A percentile compares a stretch with the other conserved stretches of the same genome.
Conservation (phyloP, 2,888 invertebrate species). For the Acanthosepion pharaonis region DNA sequence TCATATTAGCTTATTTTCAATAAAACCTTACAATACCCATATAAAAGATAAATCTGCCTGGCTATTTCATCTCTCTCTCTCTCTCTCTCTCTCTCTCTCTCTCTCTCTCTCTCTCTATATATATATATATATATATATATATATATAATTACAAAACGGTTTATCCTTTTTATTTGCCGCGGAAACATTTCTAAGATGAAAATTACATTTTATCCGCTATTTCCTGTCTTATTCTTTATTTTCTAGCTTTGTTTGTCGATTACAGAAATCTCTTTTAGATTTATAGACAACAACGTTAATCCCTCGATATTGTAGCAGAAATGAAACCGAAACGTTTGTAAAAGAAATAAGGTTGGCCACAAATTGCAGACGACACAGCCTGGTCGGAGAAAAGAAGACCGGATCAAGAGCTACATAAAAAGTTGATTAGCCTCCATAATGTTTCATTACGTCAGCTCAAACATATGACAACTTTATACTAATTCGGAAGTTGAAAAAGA, state of each 20-base stretch:
- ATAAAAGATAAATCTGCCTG: background rate
- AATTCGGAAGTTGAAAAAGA: too few species aligned
- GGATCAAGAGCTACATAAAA: background rate
- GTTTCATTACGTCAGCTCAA: too few species aligned
- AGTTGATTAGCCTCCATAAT: background rate
- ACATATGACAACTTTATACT: too few species aligned
- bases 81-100: too few species aligned
- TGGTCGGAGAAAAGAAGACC: background rate
- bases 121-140: too few species aligned
- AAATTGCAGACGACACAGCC: background rate
- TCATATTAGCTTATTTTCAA: background rate
- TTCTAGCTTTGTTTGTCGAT: background rate
- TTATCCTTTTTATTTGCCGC: background rate
- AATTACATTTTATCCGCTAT: background rate
- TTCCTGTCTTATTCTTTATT: background rate
- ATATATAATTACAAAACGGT: background rate
- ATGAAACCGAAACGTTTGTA: background rate
- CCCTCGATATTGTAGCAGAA: background rate
- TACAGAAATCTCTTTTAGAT: background rate
- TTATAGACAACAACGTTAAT: background rate
- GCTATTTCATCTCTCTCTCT: too few species aligned
- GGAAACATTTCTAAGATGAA: background rate
- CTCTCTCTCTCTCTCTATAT: too few species aligned
- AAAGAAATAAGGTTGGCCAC: background rate
- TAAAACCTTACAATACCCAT: background rate